Evolutionary conservation across 2,888 invertebrate genomes (phyloP).

Genomic region (Leistus spinibarbis): DNA sequence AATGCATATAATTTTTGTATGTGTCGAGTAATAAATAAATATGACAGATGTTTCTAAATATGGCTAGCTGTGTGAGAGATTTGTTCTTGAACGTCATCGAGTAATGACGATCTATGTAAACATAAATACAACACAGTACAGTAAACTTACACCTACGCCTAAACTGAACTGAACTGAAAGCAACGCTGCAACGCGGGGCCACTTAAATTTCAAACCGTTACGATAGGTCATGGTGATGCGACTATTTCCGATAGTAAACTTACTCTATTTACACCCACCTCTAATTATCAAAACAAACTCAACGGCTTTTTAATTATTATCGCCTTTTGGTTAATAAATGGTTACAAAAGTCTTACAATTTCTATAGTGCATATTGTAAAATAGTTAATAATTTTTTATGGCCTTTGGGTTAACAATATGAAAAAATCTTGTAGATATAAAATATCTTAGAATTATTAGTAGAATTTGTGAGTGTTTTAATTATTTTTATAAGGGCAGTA

Average conservation of each 20-base stretch:
- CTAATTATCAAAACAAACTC: too few species aligned
- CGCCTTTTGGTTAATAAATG: too few species aligned
- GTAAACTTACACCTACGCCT: not conserved
- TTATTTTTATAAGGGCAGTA: too few species aligned
- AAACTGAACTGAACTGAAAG: not conserved
- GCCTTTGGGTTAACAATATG: too few species aligned
- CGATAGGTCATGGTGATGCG: not conserved
- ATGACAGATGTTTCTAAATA: not conserved
- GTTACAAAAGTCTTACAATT: too few species aligned
- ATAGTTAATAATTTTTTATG: too few species aligned
- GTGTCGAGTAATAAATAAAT: not conserved
- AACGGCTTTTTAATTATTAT: too few species aligned
- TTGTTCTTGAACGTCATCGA: not conserved
- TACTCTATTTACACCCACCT: not conserved
- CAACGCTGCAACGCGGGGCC: not conserved
- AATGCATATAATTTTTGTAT: not conserved
- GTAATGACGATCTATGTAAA: not conserved
- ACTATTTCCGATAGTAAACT: not conserved
- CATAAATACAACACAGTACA: not conserved
- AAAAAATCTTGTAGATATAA: too few species aligned
- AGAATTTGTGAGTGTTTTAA: too few species aligned
- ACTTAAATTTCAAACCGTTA: not conserved
- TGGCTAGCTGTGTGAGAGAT: not conserved
- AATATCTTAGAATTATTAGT: too few species aligned
- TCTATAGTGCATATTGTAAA: too few species aligned